Conservation (phyloP, 1,140 invertebrate genomes). For the Drosophila neocordata region DNA sequence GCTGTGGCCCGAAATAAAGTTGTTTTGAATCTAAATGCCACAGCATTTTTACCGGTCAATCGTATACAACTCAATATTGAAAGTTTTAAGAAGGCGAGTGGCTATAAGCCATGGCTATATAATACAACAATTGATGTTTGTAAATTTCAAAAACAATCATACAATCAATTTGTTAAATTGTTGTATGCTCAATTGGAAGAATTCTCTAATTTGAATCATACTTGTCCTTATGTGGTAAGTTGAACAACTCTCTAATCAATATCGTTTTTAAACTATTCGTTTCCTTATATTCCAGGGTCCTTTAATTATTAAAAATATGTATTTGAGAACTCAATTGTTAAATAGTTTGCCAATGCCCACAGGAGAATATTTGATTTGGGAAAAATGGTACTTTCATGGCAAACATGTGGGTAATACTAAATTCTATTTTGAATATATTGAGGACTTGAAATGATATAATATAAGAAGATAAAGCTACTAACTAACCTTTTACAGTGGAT, state of each 20-base stretch:
- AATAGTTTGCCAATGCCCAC: no score
- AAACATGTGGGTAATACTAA: no score
- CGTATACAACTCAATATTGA: not conserved
- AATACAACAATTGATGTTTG: not conserved
- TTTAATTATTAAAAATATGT: not conserved
- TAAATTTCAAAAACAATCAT: not conserved
- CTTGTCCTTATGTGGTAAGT: not conserved
- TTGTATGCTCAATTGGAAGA: not conserved
- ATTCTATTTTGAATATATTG: no score
- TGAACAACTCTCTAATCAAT: no score
- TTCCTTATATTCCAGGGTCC: not conserved
- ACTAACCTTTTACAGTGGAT: no score
- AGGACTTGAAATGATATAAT: no score
- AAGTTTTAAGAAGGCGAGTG: not conserved
- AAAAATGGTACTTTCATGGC: no score
- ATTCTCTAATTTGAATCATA: not conserved
- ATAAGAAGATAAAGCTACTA: no score
- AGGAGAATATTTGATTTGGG: no score
- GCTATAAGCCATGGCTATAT: not conserved
- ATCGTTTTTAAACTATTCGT: no score
- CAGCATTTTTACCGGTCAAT: not conserved
- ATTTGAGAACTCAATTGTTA: no score
- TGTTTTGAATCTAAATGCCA: not conserved
- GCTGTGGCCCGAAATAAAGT: not conserved
- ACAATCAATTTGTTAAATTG: not conserved